Evolutionary conservation across 2,113 vertebrate species (phyloP), one percentile per base, ranked within the genome.

Genomic region (Psephotus haematonotus): DNA sequence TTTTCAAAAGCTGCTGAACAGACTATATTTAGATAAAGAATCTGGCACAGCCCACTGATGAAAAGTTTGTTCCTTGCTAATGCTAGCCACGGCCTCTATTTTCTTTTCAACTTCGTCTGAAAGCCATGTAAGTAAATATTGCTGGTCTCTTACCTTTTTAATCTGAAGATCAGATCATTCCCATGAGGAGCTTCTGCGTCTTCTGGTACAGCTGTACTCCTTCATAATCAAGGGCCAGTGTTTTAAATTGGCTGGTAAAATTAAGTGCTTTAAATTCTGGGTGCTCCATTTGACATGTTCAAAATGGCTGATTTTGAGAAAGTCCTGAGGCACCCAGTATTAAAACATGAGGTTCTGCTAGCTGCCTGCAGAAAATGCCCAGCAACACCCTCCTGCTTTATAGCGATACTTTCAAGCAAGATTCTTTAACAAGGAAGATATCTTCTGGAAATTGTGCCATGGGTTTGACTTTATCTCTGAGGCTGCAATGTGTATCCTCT

Each of bases 91-190:
- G 2, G 84, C n/a, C 62, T 64, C 11, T 24, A 25, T 25, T 13
- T 11, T 35, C 41, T 35, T 19, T 19, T n/a, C 11, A 29, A 35
- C n/a, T 89, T 83, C 28, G 31, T 92, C 88, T 86, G 81, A 81
- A 92, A 86, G 62, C 81, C 70, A 37, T 71, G 18, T 70, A 92
- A 92, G 55, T 86, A 94, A 93, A 94, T 93, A 86, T 86, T 95
- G 35, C 65, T 55, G 22, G 43, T 85, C 35, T 81, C 68, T 63
- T 93, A 47, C 55, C 49, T 93, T 92, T 88, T 91, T 49, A 84
- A 83, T 91, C 72, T 95, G 83, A 92, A 95, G 74, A 93, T 94
- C 88, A 94, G 49, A 79, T 92, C 41, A 47, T 84, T 90, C 65
- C 90, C 72, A 35, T 13, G 84, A 88, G 92, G 69, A 84, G 9